Evolutionary conservation across 2,797 vertebrate genomes (phyloP), one percentile per base, ranked within the genome.

Genomic region (Corythornis leucogaster): DNA sequence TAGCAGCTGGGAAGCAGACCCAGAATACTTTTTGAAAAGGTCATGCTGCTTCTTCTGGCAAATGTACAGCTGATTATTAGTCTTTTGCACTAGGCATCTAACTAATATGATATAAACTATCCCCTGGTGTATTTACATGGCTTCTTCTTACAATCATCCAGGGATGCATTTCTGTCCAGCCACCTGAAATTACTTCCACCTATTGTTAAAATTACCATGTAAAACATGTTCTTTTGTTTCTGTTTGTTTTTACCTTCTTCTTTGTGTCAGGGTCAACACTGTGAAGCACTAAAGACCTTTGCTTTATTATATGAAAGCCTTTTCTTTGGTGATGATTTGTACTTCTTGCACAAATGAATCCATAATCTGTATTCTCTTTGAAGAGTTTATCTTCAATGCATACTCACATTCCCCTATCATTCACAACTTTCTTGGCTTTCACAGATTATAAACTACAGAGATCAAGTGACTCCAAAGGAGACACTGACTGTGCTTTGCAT

Each of bases 381-480:
- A 92, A 89, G 79, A 92, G 55, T 74, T 82, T 75, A 31, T 74
- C 21, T 87, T 79, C 74, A 91, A 5, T 38, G 35, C n/a, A 61
- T 69, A 57, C 28, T n/a, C 40, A 63, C 30, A 75, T 55, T 86
- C 40, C 28, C 11, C 22, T 63, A 55, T 76, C 50, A 53, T 59
- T 83, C 77, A 91, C 63, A 59, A 62, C 43, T 87, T 89, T 84
- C 67, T 84, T 28, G 1, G 31, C 33, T 91, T 81, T 91, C 82
- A 73, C 0, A 21, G 51, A 31, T 87, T 79, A 61, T 85, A 84
- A 93, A 90, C 38, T 46, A 58, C 31, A 58, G 31, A 80, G 77
- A 85, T 80, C 69, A 91, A 89, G 33, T 74, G 33, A 85, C 35
- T 91, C 66, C 67, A 78, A 85, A 87, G 42, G 30, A 93, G 45